Base-by-base conservation (phyloP, 2,113 vertebrate genomes). In the Mus spicilegus region DNA sequence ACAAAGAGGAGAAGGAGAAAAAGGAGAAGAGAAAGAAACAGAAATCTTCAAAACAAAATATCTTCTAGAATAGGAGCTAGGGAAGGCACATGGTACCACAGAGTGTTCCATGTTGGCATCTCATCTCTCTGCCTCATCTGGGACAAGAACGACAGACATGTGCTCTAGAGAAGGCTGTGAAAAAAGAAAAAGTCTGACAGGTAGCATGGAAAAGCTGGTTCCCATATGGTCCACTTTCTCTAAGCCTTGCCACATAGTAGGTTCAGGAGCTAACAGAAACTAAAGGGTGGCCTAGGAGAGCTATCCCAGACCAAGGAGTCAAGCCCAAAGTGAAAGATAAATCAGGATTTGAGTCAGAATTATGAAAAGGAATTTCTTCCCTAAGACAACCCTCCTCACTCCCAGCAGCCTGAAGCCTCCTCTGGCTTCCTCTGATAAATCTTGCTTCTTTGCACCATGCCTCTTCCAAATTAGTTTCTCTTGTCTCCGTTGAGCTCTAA, bases 121-220 rank as follows among this genome's bases (percentile, higher is more conserved):
- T 92, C 80, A 28, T 56, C 73, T 91, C 75, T 87, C 19, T 75
- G 46, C 81, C 90, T 95, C 63, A 86, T 26, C 72, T 39, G 49
- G 16, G 46, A 73, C 3, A 72, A 86, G 26, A 78, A 69, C 5
- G 85, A 30, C 4, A 75, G 20, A 8, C 26, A 17, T 12, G 9
- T 81, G 49, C 20, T 95, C 58, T 51, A 36, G 22, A 82, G 70
- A 95, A 90, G 65, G 39, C 3, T 1, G 8, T 4, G 16, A 2
- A 65, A 39, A 42, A 61, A 65, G 30, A 76, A 63, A 58, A 4
- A 16, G 33, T 39, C 56, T 17, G 14, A 10, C 8, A 7, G 8
- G 19, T 89, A n/a, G 20, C n/a, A 5, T 87, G 33, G 81, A 90
- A 69, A 93, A 65, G n/a, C 10, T 85, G 75, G 19, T n/a, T 75